Percentiles rank a stretch among this genome's conserved stretches.
Conservation (phyloP, 1,140 invertebrate genomes). For the Drosophila sp. region DNA sequence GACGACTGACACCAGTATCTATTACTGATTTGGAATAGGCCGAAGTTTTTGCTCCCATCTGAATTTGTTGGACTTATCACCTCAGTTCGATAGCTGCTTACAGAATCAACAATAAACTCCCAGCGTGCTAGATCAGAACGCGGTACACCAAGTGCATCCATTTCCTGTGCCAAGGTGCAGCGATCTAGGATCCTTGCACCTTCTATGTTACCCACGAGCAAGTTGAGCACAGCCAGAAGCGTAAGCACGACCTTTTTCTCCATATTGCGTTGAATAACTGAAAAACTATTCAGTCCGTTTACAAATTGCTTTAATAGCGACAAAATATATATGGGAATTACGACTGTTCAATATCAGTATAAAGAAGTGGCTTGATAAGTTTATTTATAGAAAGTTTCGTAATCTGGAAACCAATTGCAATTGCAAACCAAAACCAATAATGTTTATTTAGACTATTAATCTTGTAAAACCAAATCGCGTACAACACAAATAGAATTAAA, state of each 20-base stretch:
- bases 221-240: background rate
- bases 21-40: constrained; percentile 86
- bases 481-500: no score
- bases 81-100: constrained; percentile 83
- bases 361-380: no score
- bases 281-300: background rate
- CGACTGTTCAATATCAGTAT: no score
- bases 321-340: no score
- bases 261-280: background rate
- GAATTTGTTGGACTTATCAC: constrained; percentile 79
- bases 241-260: background rate
- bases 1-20: constrained; percentile 84
- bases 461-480: no score
- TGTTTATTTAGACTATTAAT: no score
- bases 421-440: no score
- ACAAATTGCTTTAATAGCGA: background rate
- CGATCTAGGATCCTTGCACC: background rate
- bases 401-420: no score
- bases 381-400: no score
- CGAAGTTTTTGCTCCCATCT: constrained; percentile 85
- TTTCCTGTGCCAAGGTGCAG: constrained; percentile 28
- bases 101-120: constrained; percentile 85
- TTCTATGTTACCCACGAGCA: background rate
- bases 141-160: constrained; percentile 32
- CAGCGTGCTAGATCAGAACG: constrained; percentile 55